Evolutionary conservation across 2,888 invertebrate genomes (phyloP).

Genomic region (Tridacna crocea): DNA sequence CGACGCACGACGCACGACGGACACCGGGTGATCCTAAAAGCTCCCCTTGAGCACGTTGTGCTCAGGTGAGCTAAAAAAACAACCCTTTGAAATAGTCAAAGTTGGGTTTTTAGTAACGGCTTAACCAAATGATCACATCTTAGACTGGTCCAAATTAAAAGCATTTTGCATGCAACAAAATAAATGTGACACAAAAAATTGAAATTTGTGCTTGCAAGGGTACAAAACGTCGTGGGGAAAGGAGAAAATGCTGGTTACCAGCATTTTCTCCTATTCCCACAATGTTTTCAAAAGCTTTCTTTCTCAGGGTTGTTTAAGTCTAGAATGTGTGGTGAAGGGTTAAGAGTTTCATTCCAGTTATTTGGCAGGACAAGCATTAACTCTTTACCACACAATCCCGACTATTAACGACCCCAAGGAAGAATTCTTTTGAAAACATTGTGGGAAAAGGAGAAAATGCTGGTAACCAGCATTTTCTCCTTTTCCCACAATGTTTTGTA

Average conservation of each 20-base stretch:
- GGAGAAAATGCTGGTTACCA: not conserved
- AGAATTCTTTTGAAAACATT: not conserved
- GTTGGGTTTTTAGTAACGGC: too few relatives aligned
- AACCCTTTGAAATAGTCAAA: too few relatives aligned
- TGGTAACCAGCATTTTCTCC: slow-evolving; percentile 4
- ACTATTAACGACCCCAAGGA: not conserved
- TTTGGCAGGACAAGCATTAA: too few relatives aligned
- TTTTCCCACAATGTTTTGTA: slow-evolving; percentile 1
- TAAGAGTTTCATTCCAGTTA: too few relatives aligned
- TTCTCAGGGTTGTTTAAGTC: not conserved
- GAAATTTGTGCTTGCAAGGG: too few relatives aligned
- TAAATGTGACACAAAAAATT: too few relatives aligned
- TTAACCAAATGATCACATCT: not conserved
- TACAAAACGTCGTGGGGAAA: not conserved
- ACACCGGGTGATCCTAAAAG: too few relatives aligned
- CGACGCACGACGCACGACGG: too few relatives aligned
- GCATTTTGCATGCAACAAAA: not conserved
- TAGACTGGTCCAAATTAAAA: not conserved
- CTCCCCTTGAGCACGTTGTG: not conserved
- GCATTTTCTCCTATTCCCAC: not conserved
- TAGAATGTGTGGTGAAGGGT: too few relatives aligned
- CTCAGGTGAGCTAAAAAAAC: not conserved
- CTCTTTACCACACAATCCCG: not conserved
- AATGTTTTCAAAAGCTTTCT: slow-evolving; percentile 1
- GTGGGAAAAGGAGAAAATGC: slow-evolving; percentile 5